Base-by-base conservation (phyloP, 2,797 vertebrate species). In the Coccyzus lansbergi region DNA sequence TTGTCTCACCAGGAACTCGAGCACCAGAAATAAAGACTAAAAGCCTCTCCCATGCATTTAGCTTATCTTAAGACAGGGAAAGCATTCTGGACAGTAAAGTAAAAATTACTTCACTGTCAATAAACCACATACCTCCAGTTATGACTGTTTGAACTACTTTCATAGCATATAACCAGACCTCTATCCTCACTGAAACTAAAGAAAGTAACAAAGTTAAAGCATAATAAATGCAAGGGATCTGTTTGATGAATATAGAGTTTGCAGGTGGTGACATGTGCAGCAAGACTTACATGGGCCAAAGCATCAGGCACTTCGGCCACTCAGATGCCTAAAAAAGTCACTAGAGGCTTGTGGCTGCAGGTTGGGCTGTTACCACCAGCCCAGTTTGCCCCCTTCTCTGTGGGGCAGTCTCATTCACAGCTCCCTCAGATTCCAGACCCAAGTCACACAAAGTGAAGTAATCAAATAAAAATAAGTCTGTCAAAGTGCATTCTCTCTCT, bases 161-260 rank as follows among this genome's bases (percentile, higher is more conserved):
- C 83, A 40, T 70, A 87, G 42, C 34, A 74, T 91, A 46, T 16
- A 24, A 79, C 22, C 64, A 92, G 29, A 93, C 40, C 9, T 91
- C 84, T 86, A 88, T 63, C 81, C 20, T 69, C 83, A 65, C 36
- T 79, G n/a, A 64, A 82, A 42, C 33, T n/a, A n/a, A n/a, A 85
- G 58, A 62, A 75, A 78, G 72, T 75, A 14, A 11, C 49, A 56
- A 86, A 81, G 64, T n/a, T 40, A 85, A 40, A 86, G 63, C 46
- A 82, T 21, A 9, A 62, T 76, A 93, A 95, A 64, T 56, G 62
- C 28, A 93, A 81, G 38, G n/a, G 52, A 36, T 74, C 79, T 93
- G 62, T 28, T 81, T 31, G n/a, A 67, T 13, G 2, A 28, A 64
- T 9, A 36, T 4, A 5, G 46, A 49, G 34, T 58, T 40, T n/a